Conservation (phyloP, 2,797 vertebrate genomes). For the Picus viridis region DNA sequence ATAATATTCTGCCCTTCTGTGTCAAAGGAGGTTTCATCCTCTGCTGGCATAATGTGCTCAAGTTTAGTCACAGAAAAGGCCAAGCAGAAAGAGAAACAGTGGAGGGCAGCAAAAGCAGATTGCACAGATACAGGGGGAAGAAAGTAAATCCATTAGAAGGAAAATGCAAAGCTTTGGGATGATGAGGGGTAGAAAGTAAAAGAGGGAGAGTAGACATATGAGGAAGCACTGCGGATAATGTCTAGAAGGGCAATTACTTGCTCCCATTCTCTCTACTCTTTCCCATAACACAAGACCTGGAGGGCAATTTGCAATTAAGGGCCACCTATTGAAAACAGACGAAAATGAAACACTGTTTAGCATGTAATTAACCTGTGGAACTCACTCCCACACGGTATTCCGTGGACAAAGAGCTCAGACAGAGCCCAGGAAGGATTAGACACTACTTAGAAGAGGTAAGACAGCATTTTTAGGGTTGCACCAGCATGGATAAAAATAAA, state of each 20-base stretch:
- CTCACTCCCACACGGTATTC: constrained; percentile 51
- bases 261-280: constrained; percentile 29
- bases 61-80: constrained; percentile 37
- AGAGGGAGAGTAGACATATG: not conserved
- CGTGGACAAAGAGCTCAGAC: constrained; percentile 40
- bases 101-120: constrained; percentile 21
- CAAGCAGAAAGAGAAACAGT: constrained; percentile 3
- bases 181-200: constrained; percentile 33
- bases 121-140: not conserved
- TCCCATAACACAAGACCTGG: constrained; percentile 36
- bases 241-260: constrained; percentile 57
- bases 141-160: constrained; percentile 44
- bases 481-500: constrained; percentile 60
- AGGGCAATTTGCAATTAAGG: constrained; percentile 57
- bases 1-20: not conserved
- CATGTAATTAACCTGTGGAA: constrained; percentile 58
- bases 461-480: not conserved
- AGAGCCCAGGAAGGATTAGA: constrained; percentile 36
- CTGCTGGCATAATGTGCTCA: constrained; percentile 9
- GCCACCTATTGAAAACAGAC: constrained; percentile 45
- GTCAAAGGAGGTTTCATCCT: constrained; percentile 28
- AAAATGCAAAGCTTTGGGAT: constrained; percentile 44
- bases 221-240: not conserved
- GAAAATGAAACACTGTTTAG: constrained; percentile 50
- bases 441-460: constrained; percentile 18